These are phyloP conservation scores for Haliclona indistincta DNA, from an alignment of 37 sponge, comb jelly and placozoan species.

Conservation along the genomic window DNA sequence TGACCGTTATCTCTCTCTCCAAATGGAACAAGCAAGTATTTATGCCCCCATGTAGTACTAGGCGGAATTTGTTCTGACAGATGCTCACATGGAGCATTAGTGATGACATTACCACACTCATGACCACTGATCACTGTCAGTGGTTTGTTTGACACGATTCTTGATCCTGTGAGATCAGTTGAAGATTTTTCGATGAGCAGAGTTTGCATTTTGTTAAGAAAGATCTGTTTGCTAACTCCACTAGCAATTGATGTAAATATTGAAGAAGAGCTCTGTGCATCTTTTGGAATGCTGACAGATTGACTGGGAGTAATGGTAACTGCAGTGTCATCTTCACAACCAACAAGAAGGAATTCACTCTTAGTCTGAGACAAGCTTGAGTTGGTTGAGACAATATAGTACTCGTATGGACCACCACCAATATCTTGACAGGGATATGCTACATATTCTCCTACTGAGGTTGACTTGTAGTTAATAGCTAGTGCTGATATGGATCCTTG, in stretches of 20 bases:
- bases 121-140: constrained; percentile 1
- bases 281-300: too few relatives aligned
- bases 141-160: constrained; percentile 8
- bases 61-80: neutral
- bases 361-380: too few relatives aligned
- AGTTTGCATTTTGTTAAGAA: neutral
- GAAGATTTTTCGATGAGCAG: neutral
- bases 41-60: neutral
- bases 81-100: neutral
- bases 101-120: neutral
- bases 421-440: too few relatives aligned
- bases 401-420: too few relatives aligned
- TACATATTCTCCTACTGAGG: too few relatives aligned
- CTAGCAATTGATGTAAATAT: neutral
- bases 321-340: too few relatives aligned
- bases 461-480: too few relatives aligned
- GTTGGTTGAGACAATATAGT: too few relatives aligned
- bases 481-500: too few relatives aligned
- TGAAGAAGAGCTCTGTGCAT: neutral
- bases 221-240: neutral
- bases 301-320: too few relatives aligned
- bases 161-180: constrained; percentile 1
- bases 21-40: neutral
- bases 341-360: too few relatives aligned
- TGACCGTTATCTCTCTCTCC: neutral